Evolutionary conservation across 2,888 invertebrate genomes (phyloP).

Genomic region (Escarpia spicata): DNA sequence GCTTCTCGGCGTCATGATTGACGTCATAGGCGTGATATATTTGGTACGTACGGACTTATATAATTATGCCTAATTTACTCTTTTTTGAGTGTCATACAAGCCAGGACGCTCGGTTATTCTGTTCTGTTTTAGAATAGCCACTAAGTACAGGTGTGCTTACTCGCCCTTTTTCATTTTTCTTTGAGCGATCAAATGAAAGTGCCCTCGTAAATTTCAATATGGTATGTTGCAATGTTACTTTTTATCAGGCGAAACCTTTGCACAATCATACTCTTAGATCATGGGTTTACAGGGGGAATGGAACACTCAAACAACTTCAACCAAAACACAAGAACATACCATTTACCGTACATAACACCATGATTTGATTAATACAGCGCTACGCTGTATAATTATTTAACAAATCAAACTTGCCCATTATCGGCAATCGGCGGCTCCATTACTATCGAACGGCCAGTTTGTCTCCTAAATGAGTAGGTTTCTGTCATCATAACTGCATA

Average conservation of each 20-base stretch:
- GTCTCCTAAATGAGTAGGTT: too few species aligned
- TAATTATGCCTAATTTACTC: neutral
- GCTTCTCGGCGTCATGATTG: neutral
- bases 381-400: too few species aligned
- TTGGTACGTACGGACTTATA: neutral
- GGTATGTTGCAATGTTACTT: neutral
- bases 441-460: too few species aligned
- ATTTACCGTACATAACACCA: too few species aligned
- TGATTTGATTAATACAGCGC: too few species aligned
- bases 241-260: neutral
- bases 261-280: neutral
- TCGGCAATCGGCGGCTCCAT: too few species aligned
- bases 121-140: neutral
- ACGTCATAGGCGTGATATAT: neutral
- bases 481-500: too few species aligned
- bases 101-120: neutral
- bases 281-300: neutral
- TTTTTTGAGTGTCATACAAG: neutral
- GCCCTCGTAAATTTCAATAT: neutral
- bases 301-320: too few species aligned
- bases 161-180: neutral
- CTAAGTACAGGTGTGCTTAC: neutral
- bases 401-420: too few species aligned
- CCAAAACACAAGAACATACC: too few species aligned
- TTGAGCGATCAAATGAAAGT: neutral